These are phyloP conservation scores for Corythoichthys haematopterus DNA, from an alignment of 2,113 vertebrate genomes.

Conservation along the genomic window DNA sequence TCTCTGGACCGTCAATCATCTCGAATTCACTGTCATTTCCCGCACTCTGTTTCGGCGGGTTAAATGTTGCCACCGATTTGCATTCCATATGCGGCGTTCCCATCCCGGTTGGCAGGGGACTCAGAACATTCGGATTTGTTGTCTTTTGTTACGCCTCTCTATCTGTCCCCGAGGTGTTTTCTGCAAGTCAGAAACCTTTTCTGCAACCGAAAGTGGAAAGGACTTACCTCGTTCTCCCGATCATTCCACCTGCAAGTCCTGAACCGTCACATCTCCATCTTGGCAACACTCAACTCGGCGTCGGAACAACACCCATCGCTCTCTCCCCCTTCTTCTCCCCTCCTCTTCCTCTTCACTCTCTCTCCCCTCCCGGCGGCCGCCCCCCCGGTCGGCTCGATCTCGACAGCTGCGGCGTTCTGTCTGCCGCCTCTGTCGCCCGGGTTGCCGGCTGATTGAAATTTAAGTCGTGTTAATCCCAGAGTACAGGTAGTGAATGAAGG, in stretches of 20 bases:
- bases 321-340: slow-evolving; percentile 23
- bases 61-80: not conserved
- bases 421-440: slow-evolving; percentile 59
- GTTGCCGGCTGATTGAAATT: slow-evolving; percentile 69
- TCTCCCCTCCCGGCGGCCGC: slow-evolving; percentile 29
- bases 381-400: slow-evolving; percentile 40
- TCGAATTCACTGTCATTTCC: slow-evolving; percentile 33
- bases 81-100: slow-evolving; percentile 10
- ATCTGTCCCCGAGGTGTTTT: too few species aligned
- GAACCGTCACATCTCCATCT: slow-evolving; percentile 50
- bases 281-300: slow-evolving; percentile 40
- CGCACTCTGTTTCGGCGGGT: slow-evolving; percentile 1
- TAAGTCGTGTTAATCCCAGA: slow-evolving; percentile 71
- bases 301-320: slow-evolving; percentile 58
- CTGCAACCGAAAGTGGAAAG: slow-evolving; percentile 33
- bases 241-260: slow-evolving; percentile 44
- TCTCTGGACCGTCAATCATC: slow-evolving; percentile 45
- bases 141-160: too few species aligned
- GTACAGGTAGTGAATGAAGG: slow-evolving; percentile 69
- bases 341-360: slow-evolving; percentile 13
- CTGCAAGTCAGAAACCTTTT: not conserved
- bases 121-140: not conserved
- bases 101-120: not conserved
- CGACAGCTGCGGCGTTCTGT: slow-evolving; percentile 64
- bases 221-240: slow-evolving; percentile 63